Percentiles rank a stretch among this genome's conserved stretches.
Conservation (phyloP, 2,113 vertebrate species). For the Tyto alba region DNA sequence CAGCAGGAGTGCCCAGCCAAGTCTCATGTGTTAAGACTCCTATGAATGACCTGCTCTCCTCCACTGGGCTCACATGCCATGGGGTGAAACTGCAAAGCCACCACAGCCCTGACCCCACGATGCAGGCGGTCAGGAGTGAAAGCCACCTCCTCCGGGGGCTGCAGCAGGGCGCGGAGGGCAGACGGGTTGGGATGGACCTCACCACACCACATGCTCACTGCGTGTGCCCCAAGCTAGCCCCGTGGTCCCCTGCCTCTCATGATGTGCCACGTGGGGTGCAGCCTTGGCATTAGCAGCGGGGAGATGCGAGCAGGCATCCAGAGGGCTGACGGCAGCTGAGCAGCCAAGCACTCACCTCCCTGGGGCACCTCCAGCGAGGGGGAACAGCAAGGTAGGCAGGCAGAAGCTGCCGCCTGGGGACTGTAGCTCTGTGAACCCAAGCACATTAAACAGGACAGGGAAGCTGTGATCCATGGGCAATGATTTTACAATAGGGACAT, state of each 20-base stretch:
- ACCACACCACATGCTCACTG: not conserved
- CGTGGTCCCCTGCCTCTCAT: fast-evolving
- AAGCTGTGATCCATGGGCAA: not conserved
- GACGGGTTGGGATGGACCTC: not conserved
- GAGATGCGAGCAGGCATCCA: not conserved
- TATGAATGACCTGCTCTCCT: not conserved
- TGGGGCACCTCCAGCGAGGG: fast-evolving
- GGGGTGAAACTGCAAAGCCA: not conserved
- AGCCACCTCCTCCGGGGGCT: not conserved
- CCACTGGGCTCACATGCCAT: not conserved
- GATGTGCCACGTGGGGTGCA: not conserved
- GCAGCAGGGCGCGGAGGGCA: not conserved
- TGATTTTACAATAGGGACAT: not conserved
- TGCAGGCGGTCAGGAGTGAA: not conserved
- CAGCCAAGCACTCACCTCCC: not conserved
- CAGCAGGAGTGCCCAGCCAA: not conserved
- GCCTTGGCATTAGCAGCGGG: not conserved
- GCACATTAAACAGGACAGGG: not conserved
- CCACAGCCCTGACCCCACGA: fast-evolving
- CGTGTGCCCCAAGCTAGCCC: not conserved
- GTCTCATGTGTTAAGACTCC: not conserved
- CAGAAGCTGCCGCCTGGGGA: not conserved
- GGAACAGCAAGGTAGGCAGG: fast-evolving
- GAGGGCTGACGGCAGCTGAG: not conserved
- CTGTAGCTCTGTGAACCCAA: not conserved